Percentiles rank a stretch among this genome's conserved stretches.
Evolutionary conservation across 2,888 invertebrate species (phyloP).

Genomic region (Empis stercorea): DNA sequence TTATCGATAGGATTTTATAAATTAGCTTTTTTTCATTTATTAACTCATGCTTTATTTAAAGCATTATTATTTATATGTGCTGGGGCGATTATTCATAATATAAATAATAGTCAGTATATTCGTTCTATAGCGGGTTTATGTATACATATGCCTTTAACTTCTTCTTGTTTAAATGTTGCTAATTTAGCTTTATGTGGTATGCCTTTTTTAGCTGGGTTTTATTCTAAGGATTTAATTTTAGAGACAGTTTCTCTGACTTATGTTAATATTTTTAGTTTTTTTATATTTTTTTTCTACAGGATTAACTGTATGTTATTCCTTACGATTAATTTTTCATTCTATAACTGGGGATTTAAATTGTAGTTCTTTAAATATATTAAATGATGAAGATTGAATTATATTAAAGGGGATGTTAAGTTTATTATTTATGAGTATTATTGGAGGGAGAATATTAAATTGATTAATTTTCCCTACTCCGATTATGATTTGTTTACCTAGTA

Average conservation of each 20-base stretch:
- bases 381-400: constrained; percentile 39
- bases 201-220: constrained; percentile 53
- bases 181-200: constrained; percentile 50
- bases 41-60: constrained; percentile 64
- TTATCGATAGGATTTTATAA: constrained; percentile 42
- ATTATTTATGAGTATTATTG: constrained; percentile 32
- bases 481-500: constrained; percentile 41
- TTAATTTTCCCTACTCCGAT: constrained; percentile 41
- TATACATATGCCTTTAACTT: constrained; percentile 40
- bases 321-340: constrained; percentile 44
- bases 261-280: constrained; percentile 42
- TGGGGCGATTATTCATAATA: constrained; percentile 53
- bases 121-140: constrained; percentile 44
- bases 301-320: constrained; percentile 43
- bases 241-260: constrained; percentile 41
- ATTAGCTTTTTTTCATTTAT: constrained; percentile 57
- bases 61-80: constrained; percentile 61
- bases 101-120: constrained; percentile 53
- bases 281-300: constrained; percentile 42
- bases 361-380: constrained; percentile 38
- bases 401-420: constrained; percentile 36
- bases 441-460: constrained; percentile 43
- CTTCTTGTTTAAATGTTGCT: constrained; percentile 43
- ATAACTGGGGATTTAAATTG: constrained; percentile 40
- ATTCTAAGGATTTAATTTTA: constrained; percentile 51